Percentiles rank a stretch among this genome's conserved stretches.
phyloP scores from a whole-genome alignment of 2,113 vertebrate species.

The Corynorhinus townsendii region DNA sequence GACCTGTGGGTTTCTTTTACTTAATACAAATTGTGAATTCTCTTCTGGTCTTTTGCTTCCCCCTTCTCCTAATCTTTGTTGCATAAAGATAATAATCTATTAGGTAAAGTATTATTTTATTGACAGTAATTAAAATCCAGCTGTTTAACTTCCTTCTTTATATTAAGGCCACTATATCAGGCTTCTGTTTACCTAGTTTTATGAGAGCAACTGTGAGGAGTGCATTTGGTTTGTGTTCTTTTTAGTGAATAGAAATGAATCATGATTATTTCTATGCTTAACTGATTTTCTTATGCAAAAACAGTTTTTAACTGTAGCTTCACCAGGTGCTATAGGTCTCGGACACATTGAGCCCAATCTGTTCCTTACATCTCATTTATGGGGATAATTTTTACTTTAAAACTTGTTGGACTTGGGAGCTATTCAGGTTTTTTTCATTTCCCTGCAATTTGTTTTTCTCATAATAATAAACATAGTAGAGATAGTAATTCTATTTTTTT shows the following conservation, averaged over 20 bases:
- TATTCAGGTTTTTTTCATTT: slow-evolving; percentile 9
- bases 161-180: neutral
- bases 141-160: slow-evolving; percentile 53
- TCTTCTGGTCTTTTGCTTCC: neutral
- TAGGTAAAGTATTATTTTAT: slow-evolving; percentile 26
- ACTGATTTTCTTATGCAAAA: slow-evolving; percentile 24
- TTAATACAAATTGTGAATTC: neutral
- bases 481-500: slow-evolving; percentile 14
- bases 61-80: neutral
- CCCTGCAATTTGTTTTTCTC: neutral
- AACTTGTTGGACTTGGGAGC: neutral
- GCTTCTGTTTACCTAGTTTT: slow-evolving; percentile 37
- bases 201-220: slow-evolving; percentile 19
- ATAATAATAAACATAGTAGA: neutral
- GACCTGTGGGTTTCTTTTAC: neutral
- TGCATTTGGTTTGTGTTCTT: slow-evolving; percentile 18
- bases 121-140: slow-evolving; percentile 32
- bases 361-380: slow-evolving; percentile 32
- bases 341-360: slow-evolving; percentile 31
- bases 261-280: slow-evolving; percentile 28
- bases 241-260: slow-evolving; percentile 14
- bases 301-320: neutral
- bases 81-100: slow-evolving; percentile 33
- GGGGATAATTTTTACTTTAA: slow-evolving; percentile 49
- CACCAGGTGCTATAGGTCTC: neutral